Percentiles rank a stretch among this genome's conserved stretches.
phyloP scores from a whole-genome alignment of 2,113 vertebrate species.

The Condylura cristata region DNA sequence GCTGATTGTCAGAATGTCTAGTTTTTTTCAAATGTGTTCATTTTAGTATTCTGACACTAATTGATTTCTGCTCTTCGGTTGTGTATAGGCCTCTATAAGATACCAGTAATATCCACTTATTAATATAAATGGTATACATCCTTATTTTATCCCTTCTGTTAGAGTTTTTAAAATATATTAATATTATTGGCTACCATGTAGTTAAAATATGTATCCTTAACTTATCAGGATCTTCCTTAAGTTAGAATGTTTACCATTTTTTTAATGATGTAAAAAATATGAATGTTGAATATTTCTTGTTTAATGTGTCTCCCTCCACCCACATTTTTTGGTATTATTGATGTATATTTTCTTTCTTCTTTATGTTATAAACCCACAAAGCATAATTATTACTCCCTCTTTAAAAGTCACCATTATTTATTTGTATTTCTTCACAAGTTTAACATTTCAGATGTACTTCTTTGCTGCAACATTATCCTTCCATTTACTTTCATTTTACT shows the following conservation, averaged over 20 bases:
- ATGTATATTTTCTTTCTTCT: neutral
- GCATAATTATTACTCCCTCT: neutral
- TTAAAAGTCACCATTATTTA: neutral
- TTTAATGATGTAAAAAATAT: neutral
- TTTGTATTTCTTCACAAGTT: neutral
- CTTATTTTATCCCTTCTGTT: neutral
- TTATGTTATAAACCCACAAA: neutral
- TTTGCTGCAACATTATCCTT: neutral
- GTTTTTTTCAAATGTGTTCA: neutral
- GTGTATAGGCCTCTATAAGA: neutral
- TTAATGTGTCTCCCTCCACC: neutral
- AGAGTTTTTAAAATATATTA: neutral
- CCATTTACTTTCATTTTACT: neutral
- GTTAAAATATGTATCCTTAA: neutral
- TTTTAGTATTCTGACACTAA: neutral
- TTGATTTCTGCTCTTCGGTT: neutral
- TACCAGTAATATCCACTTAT: neutral
- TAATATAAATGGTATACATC: neutral
- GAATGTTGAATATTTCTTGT: neutral
- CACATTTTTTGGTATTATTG: neutral
- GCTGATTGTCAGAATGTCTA: neutral
- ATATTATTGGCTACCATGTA: neutral
- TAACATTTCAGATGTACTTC: neutral
- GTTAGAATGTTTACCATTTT: neutral
- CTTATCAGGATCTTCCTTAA: neutral